A percentile compares a stretch with the other conserved stretches of the same genome.
Conservation (phyloP, 2,888 invertebrate genomes). For the Spatulosminthurus flaviceps region DNA sequence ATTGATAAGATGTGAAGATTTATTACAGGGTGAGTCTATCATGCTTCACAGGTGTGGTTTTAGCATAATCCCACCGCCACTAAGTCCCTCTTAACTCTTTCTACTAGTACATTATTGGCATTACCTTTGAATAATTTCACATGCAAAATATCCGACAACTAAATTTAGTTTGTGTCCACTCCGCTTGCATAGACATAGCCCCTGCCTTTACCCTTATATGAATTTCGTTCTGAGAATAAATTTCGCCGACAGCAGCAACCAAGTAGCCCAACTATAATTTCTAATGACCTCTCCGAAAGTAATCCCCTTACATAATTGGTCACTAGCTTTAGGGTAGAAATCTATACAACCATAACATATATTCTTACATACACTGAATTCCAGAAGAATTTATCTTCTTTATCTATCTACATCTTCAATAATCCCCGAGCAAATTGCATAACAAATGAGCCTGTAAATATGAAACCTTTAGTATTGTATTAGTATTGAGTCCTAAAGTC, state of each 20-base stretch:
- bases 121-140: neutral
- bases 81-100: neutral
- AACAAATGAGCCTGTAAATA: no score
- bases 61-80: neutral
- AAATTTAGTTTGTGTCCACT: constrained; percentile 10
- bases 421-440: no score
- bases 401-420: neutral
- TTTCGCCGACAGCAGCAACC: constrained; percentile 18
- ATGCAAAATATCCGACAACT: neutral
- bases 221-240: neutral
- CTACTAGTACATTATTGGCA: neutral
- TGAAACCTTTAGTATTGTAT: no score
- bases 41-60: constrained; percentile 21
- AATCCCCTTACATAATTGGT: neutral
- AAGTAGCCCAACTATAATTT: no score
- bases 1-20: constrained; percentile 25
- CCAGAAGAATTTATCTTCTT: neutral
- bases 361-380: neutral
- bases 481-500: no score
- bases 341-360: neutral
- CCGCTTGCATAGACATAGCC: neutral
- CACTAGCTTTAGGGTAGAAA: neutral
- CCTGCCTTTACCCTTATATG: neutral
- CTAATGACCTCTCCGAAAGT: neutral
- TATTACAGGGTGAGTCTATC: constrained; percentile 26